Evolutionary conservation across 2,113 vertebrate species (phyloP).

Genomic region (Engystomops pustulosus): DNA sequence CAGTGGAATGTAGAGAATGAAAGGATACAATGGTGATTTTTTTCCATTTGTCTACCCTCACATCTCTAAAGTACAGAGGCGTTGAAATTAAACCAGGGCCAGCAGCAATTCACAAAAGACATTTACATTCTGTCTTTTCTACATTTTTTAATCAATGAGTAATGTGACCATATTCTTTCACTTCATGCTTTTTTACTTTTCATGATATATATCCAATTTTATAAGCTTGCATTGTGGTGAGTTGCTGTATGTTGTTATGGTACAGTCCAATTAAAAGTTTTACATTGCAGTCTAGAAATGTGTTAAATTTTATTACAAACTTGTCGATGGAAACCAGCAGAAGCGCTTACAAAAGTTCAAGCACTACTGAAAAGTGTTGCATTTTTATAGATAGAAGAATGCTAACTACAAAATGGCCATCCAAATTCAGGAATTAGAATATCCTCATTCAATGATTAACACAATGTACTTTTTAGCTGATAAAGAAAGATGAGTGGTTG

Average conservation of each 20-base stretch:
- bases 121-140: background rate
- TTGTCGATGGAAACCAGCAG: background rate
- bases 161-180: background rate
- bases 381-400: constrained; percentile 11
- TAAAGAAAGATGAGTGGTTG: background rate
- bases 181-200: background rate
- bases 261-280: constrained; percentile 51
- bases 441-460: background rate
- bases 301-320: constrained; percentile 33
- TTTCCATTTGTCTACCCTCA: background rate
- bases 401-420: background rate
- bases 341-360: background rate
- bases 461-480: background rate
- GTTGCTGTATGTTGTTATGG: background rate
- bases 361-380: background rate
- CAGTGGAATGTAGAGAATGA: background rate
- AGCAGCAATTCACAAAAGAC: background rate
- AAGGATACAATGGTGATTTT: background rate
- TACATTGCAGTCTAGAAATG: background rate
- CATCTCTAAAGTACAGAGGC: background rate
- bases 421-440: background rate
- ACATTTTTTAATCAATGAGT: background rate
- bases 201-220: background rate
- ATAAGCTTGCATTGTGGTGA: background rate
- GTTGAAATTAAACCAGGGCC: background rate